Evolutionary conservation across 2,888 invertebrate species (phyloP).

Genomic region (Volucella inanis): DNA sequence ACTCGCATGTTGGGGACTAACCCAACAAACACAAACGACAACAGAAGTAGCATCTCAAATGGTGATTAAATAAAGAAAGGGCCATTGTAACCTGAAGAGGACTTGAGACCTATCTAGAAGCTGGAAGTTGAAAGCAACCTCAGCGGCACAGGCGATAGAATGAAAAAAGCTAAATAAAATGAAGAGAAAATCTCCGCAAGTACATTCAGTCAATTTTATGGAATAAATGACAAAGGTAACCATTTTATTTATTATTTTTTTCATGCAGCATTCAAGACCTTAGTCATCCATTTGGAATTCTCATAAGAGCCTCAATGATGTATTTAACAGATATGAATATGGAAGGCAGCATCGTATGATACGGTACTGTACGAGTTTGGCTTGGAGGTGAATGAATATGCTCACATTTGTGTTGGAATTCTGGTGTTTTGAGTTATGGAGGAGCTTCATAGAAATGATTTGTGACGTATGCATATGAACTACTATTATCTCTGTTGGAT

Average conservation of each 20-base stretch:
- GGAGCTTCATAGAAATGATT: too few species aligned
- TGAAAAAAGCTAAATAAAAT: conserved; percentile 37
- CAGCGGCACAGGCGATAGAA: too few species aligned
- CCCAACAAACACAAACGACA: conserved; percentile 32
- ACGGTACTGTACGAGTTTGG: neutral
- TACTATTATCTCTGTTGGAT: too few species aligned
- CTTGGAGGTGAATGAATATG: conserved; percentile 10
- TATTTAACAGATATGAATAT: neutral
- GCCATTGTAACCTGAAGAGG: conserved; percentile 57
- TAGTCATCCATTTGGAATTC: conserved; percentile 32
- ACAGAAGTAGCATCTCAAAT: conserved; percentile 45
- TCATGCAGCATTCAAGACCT: conserved; percentile 19
- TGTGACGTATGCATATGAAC: too few species aligned
- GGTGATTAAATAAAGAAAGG: conserved; percentile 68
- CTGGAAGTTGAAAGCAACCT: too few species aligned
- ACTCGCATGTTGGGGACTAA: conserved; percentile 25
- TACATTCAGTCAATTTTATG: conserved; percentile 60
- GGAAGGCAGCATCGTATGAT: too few species aligned
- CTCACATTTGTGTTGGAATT: neutral
- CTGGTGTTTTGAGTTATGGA: too few species aligned
- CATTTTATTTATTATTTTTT: conserved; percentile 4
- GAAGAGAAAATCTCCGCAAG: conserved; percentile 42
- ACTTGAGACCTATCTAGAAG: conserved; percentile 3
- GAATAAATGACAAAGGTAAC: conserved; percentile 59
- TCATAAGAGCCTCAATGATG: conserved; percentile 13